phyloP scores from a whole-genome alignment of 1,140 invertebrate genomes.

The Phymastichus coffea region DNA sequence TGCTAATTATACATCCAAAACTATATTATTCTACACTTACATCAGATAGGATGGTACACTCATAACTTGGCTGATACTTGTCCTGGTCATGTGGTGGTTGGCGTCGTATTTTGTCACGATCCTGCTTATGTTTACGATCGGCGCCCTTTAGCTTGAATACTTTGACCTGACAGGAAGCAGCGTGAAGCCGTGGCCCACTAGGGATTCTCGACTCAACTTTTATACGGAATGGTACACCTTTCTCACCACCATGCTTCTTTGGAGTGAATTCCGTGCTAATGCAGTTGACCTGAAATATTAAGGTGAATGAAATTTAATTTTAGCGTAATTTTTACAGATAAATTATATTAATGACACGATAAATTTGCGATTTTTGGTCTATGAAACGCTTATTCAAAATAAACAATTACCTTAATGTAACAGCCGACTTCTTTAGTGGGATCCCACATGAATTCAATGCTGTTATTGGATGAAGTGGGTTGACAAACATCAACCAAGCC shows the following conservation, averaged over 20 bases:
- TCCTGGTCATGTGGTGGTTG: conserved; percentile 83
- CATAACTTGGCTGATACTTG: conserved; percentile 93
- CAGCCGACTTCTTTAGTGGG: conserved; percentile 94
- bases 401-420: conserved; percentile 75
- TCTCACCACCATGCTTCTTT: conserved; percentile 97
- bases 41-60: conserved; percentile 91
- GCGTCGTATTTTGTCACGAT: conserved; percentile 91
- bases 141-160: conserved; percentile 92
- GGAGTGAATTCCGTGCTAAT: conserved; percentile 98
- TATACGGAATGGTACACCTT: conserved; percentile 94
- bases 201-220: conserved; percentile 77
- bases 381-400: not conserved
- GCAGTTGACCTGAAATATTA: conserved; percentile 76
- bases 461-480: conserved; percentile 70
- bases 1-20: too few relatives aligned
- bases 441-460: conserved; percentile 91
- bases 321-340: too few relatives aligned
- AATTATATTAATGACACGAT: too few relatives aligned
- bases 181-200: conserved; percentile 68
- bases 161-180: conserved; percentile 94
- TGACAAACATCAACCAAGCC: conserved; percentile 82
- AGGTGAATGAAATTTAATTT: not conserved
- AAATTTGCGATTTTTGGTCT: too few relatives aligned
- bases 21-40: too few relatives aligned
- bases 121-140: conserved; percentile 96